These are phyloP conservation scores for Sebastes nivosus DNA, from an alignment of 2,797 vertebrate genomes.

Conservation along the genomic window DNA sequence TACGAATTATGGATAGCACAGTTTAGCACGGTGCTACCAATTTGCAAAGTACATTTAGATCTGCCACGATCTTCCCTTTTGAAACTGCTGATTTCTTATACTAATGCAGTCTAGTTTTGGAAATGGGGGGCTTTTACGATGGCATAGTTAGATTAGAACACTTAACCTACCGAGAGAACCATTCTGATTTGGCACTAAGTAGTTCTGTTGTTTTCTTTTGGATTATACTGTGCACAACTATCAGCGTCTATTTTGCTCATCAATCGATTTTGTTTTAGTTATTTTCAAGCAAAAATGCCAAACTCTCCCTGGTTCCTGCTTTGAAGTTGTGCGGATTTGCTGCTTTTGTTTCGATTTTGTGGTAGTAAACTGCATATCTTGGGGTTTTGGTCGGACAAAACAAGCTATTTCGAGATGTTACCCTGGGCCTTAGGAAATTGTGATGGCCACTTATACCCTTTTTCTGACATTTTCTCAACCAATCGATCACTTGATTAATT, in stretches of 20 bases:
- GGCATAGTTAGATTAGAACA: background rate
- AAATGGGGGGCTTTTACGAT: background rate
- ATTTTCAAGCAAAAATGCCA: background rate
- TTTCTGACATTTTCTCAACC: background rate
- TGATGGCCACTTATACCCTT: background rate
- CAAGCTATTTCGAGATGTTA: background rate
- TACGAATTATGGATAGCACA: background rate
- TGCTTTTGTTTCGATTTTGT: conserved; percentile 2
- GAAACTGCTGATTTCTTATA: background rate
- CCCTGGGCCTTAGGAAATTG: background rate
- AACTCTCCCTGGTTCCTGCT: background rate
- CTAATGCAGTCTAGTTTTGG: background rate
- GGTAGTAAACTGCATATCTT: background rate
- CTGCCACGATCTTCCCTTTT: background rate
- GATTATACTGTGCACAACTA: background rate
- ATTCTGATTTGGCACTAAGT: background rate
- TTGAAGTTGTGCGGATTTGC: background rate
- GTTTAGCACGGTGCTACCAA: background rate
- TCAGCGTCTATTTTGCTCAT: background rate
- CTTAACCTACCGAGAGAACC: background rate
- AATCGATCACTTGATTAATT: background rate
- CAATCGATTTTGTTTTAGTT: background rate
- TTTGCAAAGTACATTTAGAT: background rate
- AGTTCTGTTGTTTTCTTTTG: background rate
- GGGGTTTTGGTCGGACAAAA: conserved; percentile 14